Conservation (phyloP, 2,113 vertebrate species). For the Gnathonemus echidnorhynchus region DNA sequence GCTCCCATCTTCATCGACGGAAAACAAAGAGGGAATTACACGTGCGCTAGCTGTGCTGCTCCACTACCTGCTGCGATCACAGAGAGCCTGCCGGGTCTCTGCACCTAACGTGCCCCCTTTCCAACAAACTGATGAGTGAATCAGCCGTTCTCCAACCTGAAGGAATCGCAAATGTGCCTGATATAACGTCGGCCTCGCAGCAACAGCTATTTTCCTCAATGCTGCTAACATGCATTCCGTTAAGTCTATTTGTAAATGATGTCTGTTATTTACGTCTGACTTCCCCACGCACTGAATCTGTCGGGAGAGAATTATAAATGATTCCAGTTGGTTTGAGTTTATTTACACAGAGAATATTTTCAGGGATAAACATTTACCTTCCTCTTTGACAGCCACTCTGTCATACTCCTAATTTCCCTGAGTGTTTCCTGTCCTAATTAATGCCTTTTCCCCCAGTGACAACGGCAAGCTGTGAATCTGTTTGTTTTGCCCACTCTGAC, state of each 20-base stretch:
- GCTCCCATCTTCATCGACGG: not conserved
- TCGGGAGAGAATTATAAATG: constrained; percentile 8
- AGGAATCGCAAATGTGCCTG: not conserved
- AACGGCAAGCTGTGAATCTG: not conserved
- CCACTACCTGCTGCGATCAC: not conserved
- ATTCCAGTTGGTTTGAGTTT: constrained; percentile 13
- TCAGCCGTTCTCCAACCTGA: not conserved
- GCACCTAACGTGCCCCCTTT: not conserved
- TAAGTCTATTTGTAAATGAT: not conserved
- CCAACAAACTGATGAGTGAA: not conserved
- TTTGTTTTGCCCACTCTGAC: constrained; percentile 3
- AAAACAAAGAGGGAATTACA: not conserved
- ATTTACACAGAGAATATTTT: constrained; percentile 3
- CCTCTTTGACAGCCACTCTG: not conserved
- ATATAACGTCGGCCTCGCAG: not conserved
- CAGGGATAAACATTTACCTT: not conserved
- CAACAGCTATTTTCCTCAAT: not conserved
- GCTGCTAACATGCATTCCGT: not conserved
- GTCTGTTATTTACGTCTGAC: constrained; percentile 2
- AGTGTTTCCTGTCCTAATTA: constrained; percentile 1
- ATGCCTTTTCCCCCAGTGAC: not conserved
- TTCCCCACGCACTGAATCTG: not conserved
- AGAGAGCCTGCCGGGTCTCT: not conserved
- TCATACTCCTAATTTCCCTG: not conserved
- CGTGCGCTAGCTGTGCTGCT: not conserved